A percentile compares a stretch with the other conserved stretches of the same genome.
phyloP scores from a whole-genome alignment of 2,888 invertebrate species.

The Hirtodrosophila cameraria region DNA sequence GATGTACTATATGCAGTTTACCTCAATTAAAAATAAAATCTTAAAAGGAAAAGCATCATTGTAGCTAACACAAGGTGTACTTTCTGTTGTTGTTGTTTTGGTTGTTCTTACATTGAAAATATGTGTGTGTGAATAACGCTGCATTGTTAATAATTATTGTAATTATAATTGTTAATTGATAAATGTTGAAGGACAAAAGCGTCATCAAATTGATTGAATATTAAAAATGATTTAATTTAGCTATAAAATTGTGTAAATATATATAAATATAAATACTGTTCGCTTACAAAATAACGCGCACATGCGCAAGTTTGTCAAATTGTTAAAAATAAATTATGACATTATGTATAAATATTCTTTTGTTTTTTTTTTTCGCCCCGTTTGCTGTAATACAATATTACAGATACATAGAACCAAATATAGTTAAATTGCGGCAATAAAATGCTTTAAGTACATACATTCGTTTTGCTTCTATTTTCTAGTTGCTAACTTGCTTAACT shows the following conservation, averaged over 20 bases:
- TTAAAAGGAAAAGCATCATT: slow-evolving; percentile 75
- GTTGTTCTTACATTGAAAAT: slow-evolving; percentile 29
- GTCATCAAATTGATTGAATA: slow-evolving; percentile 45
- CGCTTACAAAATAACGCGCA: slow-evolving; percentile 66
- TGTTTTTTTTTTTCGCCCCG: slow-evolving; percentile 3
- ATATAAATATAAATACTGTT: slow-evolving; percentile 79
- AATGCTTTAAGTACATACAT: slow-evolving; percentile 72
- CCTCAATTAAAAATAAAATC: slow-evolving; percentile 60
- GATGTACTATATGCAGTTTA: slow-evolving; percentile 39
- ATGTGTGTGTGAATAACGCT: slow-evolving; percentile 31
- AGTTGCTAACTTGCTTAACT: slow-evolving; percentile 33
- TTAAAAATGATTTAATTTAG: slow-evolving; percentile 72
- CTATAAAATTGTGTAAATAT: slow-evolving; percentile 77
- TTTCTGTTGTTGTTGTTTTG: slow-evolving; percentile 34
- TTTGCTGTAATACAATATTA: slow-evolving; percentile 24
- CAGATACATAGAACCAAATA: slow-evolving; percentile 24
- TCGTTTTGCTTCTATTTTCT: slow-evolving; percentile 29
- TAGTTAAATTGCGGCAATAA: slow-evolving; percentile 57
- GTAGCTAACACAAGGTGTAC: slow-evolving; percentile 67
- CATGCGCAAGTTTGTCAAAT: slow-evolving; percentile 58
- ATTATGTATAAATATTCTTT: slow-evolving; percentile 47
- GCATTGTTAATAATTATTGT: slow-evolving; percentile 46
- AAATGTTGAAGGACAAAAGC: slow-evolving; percentile 55
- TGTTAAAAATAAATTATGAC: slow-evolving; percentile 58
- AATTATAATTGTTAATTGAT: no score